Evolutionary conservation across 2,888 invertebrate species (phyloP).

Genomic region (Cheilosia scutellata): DNA sequence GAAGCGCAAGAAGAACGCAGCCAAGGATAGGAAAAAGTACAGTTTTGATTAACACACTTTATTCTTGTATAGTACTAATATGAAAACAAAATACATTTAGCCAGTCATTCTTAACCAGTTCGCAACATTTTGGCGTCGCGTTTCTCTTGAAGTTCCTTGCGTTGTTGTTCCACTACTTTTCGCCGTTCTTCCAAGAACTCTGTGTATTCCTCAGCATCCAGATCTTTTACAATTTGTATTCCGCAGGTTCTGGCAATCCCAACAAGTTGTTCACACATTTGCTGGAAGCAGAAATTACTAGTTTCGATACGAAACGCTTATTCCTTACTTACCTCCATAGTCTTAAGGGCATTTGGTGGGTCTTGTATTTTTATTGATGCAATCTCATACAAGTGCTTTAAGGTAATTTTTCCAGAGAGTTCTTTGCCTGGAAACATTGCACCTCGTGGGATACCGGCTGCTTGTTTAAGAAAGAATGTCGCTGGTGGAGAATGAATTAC

Average conservation of each 20-base stretch:
- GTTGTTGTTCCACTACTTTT: slow-evolving; percentile 89
- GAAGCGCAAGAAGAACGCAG: slow-evolving; percentile 89
- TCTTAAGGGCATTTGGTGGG: slow-evolving; percentile 86
- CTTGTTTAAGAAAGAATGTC: slow-evolving; percentile 95
- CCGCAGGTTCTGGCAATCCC: slow-evolving; percentile 92
- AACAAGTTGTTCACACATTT: slow-evolving; percentile 92
- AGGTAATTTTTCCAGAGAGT: slow-evolving; percentile 93
- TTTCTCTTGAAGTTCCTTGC: slow-evolving; percentile 91
- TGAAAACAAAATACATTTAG: slow-evolving; percentile 17
- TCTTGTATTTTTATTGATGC: slow-evolving; percentile 97
- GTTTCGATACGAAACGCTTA: background rate
- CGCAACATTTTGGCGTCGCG: slow-evolving; percentile 96
- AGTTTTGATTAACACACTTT: slow-evolving; percentile 79
- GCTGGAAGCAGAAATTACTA: slow-evolving; percentile 81
- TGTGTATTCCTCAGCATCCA: slow-evolving; percentile 92
- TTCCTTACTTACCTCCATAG: slow-evolving; percentile 80
- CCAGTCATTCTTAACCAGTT: slow-evolving; percentile 85
- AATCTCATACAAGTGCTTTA: slow-evolving; percentile 99
- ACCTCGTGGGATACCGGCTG: slow-evolving; percentile 95
- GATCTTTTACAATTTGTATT: slow-evolving; percentile 91
- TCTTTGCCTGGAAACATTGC: slow-evolving; percentile 90
- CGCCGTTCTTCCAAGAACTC: slow-evolving; percentile 92
- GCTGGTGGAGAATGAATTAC: slow-evolving; percentile 94
- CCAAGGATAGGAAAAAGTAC: slow-evolving; percentile 83
- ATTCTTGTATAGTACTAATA: background rate